Evolutionary conservation across 2,888 invertebrate species (phyloP).

Genomic region (Hirtodrosophila histrioides): DNA sequence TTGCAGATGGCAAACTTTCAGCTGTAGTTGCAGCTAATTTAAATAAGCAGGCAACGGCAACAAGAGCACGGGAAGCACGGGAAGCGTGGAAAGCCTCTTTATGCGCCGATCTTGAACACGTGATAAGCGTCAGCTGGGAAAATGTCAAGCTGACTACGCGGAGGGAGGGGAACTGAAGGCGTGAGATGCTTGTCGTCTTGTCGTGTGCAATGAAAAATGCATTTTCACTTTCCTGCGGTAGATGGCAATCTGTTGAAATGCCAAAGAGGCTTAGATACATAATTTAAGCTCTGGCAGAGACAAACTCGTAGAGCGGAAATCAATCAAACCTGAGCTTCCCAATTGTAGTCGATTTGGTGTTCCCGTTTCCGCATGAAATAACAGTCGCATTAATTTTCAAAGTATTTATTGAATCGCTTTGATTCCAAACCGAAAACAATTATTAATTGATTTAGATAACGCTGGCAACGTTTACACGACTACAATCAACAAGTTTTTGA

Average conservation of each 20-base stretch:
- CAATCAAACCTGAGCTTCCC: too few relatives aligned
- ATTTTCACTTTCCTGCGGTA: slow-evolving; percentile 45
- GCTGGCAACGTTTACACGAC: too few relatives aligned
- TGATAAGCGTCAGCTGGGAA: slow-evolving; percentile 74
- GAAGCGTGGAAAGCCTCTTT: slow-evolving; percentile 75
- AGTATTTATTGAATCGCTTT: too few relatives aligned
- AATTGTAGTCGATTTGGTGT: too few relatives aligned
- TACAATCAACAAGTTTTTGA: too few relatives aligned
- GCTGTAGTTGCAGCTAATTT: slow-evolving; percentile 67
- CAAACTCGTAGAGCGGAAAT: too few relatives aligned
- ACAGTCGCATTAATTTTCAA: too few relatives aligned
- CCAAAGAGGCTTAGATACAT: background rate
- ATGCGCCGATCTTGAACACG: slow-evolving; percentile 71
- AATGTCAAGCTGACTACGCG: slow-evolving; percentile 15
- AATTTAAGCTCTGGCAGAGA: too few relatives aligned
- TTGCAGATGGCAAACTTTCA: slow-evolving; percentile 62
- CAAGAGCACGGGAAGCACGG: slow-evolving; percentile 16
- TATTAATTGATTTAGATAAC: too few relatives aligned
- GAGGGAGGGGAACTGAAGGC: slow-evolving; percentile 38
- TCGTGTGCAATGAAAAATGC: slow-evolving; percentile 43
- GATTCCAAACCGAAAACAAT: too few relatives aligned
- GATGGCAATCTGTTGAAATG: slow-evolving; percentile 13
- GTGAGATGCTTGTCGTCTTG: slow-evolving; percentile 63
- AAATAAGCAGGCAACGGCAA: slow-evolving; percentile 57
- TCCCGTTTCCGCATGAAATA: too few relatives aligned